Evolutionary conservation across 2,797 vertebrate genomes (phyloP).

Genomic region (Scleropages formosus): DNA sequence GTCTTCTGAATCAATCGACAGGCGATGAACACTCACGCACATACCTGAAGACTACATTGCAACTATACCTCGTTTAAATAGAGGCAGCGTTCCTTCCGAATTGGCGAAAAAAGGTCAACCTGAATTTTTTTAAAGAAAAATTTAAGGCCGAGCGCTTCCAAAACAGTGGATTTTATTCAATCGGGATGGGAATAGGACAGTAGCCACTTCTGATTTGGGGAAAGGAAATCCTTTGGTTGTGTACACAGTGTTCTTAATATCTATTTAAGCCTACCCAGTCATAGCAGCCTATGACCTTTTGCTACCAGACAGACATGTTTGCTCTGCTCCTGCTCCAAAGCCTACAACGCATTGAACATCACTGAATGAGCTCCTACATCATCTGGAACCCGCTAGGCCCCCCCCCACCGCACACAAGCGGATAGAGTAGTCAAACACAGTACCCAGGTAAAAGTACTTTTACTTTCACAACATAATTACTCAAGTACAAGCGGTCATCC

Average conservation of each 20-base stretch:
- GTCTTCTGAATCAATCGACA: not conserved
- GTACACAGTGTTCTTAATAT: slow-evolving; percentile 32
- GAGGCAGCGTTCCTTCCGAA: not conserved
- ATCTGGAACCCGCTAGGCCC: not conserved
- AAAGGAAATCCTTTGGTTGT: not conserved
- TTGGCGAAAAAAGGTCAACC: not conserved
- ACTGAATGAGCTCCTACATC: not conserved
- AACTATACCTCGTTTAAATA: not conserved
- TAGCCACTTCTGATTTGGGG: not conserved
- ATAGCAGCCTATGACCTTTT: slow-evolving; percentile 30
- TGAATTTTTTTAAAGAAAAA: not conserved
- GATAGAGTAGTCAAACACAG: no score
- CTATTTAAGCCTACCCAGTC: slow-evolving; percentile 36
- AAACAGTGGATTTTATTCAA: slow-evolving; percentile 7
- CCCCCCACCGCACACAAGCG: not conserved
- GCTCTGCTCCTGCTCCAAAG: slow-evolving; percentile 13
- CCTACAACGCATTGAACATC: not conserved
- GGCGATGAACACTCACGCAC: not conserved
- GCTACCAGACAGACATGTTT: slow-evolving; percentile 27
- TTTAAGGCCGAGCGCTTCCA: not conserved
- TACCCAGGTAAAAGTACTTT: no score
- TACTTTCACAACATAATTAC: no score
- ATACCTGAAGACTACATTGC: not conserved
- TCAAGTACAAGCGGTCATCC: no score
- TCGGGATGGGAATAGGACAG: not conserved